Conservation (phyloP, 2,888 invertebrate genomes). For the Drosophila neutralis region DNA sequence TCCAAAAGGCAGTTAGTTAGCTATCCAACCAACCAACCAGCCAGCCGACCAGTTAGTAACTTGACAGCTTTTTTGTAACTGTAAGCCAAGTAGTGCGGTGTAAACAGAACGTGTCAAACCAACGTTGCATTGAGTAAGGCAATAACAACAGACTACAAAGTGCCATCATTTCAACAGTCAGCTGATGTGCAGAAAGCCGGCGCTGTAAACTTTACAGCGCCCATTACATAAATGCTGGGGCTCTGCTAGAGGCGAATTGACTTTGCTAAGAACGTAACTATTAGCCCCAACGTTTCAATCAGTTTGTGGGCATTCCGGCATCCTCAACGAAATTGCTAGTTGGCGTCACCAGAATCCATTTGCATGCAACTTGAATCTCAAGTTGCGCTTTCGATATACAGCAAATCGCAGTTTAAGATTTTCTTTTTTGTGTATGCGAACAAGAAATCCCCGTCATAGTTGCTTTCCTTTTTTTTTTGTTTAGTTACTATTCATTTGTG, state of each 20-base stretch:
- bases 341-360: slow-evolving; percentile 17
- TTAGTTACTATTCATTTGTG: slow-evolving; percentile 33
- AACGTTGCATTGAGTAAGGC: not conserved
- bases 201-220: slow-evolving; percentile 70
- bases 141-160: slow-evolving; percentile 2
- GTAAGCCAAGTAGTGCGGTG: slow-evolving; percentile 16
- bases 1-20: slow-evolving; percentile 27
- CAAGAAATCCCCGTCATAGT: slow-evolving; percentile 16
- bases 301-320: slow-evolving; percentile 8
- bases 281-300: slow-evolving; percentile 9
- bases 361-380: slow-evolving; percentile 29
- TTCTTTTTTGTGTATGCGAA: slow-evolving; percentile 25
- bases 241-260: slow-evolving; percentile 41
- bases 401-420: slow-evolving; percentile 27
- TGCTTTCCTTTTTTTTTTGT: slow-evolving; percentile 15
- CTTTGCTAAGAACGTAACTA: slow-evolving; percentile 20
- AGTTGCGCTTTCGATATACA: slow-evolving; percentile 8
- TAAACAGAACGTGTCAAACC: slow-evolving; percentile 16
- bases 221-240: slow-evolving; percentile 62
- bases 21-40: slow-evolving; percentile 19
- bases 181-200: slow-evolving; percentile 22
- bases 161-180: not conserved
- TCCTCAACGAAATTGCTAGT: slow-evolving; percentile 35
- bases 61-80: slow-evolving; percentile 25
- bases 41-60: slow-evolving; percentile 17